Percentiles rank a stretch among this genome's conserved stretches.
phyloP scores from a whole-genome alignment of 2,888 invertebrate genomes.

The Busseola fusca region DNA sequence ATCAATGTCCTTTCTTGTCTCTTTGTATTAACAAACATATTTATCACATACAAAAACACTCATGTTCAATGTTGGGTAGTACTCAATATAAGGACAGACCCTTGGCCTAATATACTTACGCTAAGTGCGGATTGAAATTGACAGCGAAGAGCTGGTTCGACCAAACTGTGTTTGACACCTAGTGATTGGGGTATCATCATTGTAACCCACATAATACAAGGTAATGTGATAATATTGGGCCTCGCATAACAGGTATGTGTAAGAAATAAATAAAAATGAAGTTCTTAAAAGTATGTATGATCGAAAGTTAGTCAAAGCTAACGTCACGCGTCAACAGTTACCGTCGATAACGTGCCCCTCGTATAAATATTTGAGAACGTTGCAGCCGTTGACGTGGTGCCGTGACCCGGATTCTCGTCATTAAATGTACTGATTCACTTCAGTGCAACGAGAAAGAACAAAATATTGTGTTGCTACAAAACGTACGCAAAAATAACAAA shows the following conservation, averaged over 20 bases:
- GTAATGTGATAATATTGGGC: background rate
- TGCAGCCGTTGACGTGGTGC: too few relatives aligned
- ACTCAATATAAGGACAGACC: background rate
- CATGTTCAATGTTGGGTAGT: background rate
- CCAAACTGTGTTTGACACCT: conserved; percentile 37
- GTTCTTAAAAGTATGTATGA: too few relatives aligned
- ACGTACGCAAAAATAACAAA: too few relatives aligned
- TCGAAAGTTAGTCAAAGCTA: too few relatives aligned
- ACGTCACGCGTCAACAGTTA: too few relatives aligned
- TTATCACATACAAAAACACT: background rate
- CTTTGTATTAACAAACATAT: background rate
- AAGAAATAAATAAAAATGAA: background rate
- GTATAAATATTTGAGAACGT: too few relatives aligned
- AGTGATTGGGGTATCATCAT: conserved; percentile 37
- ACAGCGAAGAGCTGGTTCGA: conserved; percentile 34
- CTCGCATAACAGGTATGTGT: background rate
- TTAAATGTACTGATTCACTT: too few relatives aligned
- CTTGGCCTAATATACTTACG: conserved; percentile 25
- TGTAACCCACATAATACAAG: background rate
- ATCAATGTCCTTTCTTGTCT: background rate
- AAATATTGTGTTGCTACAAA: too few relatives aligned
- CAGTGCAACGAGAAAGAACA: too few relatives aligned
- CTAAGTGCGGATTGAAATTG: conserved; percentile 32
- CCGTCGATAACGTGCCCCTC: too few relatives aligned
- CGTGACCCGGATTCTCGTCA: too few relatives aligned